Evolutionary conservation across 2,888 invertebrate species (phyloP).

Genomic region (Cataglyphis livida): DNA sequence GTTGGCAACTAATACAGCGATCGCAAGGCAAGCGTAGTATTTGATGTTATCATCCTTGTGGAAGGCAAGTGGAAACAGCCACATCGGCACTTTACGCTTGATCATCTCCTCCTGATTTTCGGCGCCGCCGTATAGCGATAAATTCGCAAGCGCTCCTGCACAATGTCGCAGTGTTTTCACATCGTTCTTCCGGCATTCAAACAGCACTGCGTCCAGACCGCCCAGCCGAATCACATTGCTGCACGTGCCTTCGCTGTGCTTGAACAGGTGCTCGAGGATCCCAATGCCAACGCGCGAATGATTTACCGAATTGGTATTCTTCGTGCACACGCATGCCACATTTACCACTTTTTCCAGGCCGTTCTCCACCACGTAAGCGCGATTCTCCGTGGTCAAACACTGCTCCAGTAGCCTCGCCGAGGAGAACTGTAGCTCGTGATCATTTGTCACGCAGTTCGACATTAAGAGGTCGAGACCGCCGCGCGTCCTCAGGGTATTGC

Average conservation of each 20-base stretch:
- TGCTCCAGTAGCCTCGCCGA: conserved; percentile 97
- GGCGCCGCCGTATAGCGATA: conserved; percentile 98
- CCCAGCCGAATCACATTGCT: conserved; percentile 96
- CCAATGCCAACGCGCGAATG: conserved; percentile 96
- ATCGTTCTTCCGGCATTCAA: conserved; percentile 97
- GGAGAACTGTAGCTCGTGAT: conserved; percentile 93
- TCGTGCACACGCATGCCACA: conserved; percentile 95
- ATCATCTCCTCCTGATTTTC: conserved; percentile 99
- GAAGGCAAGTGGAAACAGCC: conserved; percentile 99
- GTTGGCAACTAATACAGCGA: conserved; percentile 98
- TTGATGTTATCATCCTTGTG: conserved; percentile 98
- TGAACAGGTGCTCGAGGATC: conserved; percentile 96
- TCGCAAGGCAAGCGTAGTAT: conserved; percentile 99
- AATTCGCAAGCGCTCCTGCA: conserved; percentile 98
- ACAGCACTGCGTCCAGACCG: conserved; percentile 97
- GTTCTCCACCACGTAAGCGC: conserved; percentile 96
- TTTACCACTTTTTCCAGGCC: conserved; percentile 97
- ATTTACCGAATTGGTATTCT: conserved; percentile 91
- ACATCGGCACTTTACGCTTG: conserved; percentile 96
- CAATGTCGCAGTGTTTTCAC: conserved; percentile 97
- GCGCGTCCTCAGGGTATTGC: conserved; percentile 94
- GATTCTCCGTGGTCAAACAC: conserved; percentile 97
- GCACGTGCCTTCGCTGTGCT: conserved; percentile 98
- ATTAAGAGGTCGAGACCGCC: conserved; percentile 96
- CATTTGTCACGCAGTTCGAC: conserved; percentile 92